Conservation (phyloP, 2,888 invertebrate species). For the Chrysodeixis includens region DNA sequence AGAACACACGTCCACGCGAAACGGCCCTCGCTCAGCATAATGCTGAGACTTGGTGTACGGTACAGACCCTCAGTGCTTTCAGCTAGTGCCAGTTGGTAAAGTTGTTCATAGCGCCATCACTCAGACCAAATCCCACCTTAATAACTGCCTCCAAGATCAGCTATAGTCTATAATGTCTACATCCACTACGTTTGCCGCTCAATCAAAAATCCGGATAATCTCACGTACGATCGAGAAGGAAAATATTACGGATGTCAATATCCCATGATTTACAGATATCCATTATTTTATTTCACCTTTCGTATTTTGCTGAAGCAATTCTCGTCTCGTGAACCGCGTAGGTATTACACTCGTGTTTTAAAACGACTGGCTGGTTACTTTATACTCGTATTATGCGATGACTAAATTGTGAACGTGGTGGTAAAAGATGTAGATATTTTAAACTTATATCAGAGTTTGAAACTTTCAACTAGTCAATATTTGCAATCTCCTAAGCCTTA, state of each 20-base stretch:
- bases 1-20: too few species aligned
- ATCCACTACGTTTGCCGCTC: constrained; percentile 20
- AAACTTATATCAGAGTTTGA: too few species aligned
- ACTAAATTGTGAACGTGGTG: too few species aligned
- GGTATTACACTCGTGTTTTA: background rate
- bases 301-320: background rate
- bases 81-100: too few species aligned
- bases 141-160: background rate
- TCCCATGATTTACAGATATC: constrained; percentile 14
- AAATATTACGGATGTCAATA: constrained; percentile 31
- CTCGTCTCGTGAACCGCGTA: background rate
- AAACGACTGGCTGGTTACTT: background rate
- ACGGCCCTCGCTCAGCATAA: too few species aligned
- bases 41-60: too few species aligned
- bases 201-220: constrained; percentile 36
- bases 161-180: constrained; percentile 1
- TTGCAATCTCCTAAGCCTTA: too few species aligned
- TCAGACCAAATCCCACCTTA: background rate
- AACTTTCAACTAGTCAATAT: too few species aligned
- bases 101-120: too few species aligned
- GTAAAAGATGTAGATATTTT: too few species aligned
- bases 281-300: constrained; percentile 11
- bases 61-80: too few species aligned
- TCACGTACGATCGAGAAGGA: constrained; percentile 17
- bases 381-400: background rate